Conservation (phyloP, 2,888 invertebrate species). For the Pristionchus maxplancki region DNA sequence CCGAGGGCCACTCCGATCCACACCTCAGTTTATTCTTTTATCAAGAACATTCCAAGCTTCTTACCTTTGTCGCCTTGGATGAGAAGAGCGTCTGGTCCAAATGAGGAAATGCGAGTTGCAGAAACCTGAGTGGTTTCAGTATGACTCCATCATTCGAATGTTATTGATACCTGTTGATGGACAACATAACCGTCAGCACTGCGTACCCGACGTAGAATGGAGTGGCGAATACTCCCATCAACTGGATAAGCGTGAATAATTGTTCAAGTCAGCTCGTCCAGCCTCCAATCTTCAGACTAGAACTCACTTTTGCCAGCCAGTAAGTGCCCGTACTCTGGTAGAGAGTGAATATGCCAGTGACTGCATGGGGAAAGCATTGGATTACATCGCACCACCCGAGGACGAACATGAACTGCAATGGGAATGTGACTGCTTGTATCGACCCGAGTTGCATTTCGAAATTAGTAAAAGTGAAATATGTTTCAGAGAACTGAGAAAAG, state of each 20-base stretch:
- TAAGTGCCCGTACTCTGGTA: slow-evolving; percentile 56
- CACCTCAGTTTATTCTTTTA: slow-evolving; percentile 53
- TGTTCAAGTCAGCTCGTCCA: not conserved
- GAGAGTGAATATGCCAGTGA: slow-evolving; percentile 70
- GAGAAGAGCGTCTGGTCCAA: slow-evolving; percentile 62
- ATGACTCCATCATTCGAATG: too few species aligned
- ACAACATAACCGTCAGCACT: slow-evolving; percentile 67
- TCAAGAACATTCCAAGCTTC: not conserved
- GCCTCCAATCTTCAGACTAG: too few species aligned
- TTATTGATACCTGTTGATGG: slow-evolving; percentile 55
- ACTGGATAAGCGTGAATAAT: too few species aligned
- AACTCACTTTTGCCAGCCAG: slow-evolving; percentile 35
- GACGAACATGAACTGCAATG: slow-evolving; percentile 64
- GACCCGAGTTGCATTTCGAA: not conserved
- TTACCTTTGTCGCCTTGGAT: slow-evolving; percentile 51
- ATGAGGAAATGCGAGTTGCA: slow-evolving; percentile 61
- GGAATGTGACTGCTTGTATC: not conserved
- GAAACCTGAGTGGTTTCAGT: slow-evolving; percentile 56
- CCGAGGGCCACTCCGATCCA: slow-evolving; percentile 60
- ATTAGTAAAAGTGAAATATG: not conserved
- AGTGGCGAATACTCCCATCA: slow-evolving; percentile 68
- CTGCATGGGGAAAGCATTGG: slow-evolving; percentile 68
- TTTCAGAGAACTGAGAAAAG: not conserved
- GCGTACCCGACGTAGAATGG: slow-evolving; percentile 70
- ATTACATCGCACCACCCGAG: slow-evolving; percentile 67